Conservation (phyloP, 1,140 invertebrate genomes). For the Cylas formicarius region DNA sequence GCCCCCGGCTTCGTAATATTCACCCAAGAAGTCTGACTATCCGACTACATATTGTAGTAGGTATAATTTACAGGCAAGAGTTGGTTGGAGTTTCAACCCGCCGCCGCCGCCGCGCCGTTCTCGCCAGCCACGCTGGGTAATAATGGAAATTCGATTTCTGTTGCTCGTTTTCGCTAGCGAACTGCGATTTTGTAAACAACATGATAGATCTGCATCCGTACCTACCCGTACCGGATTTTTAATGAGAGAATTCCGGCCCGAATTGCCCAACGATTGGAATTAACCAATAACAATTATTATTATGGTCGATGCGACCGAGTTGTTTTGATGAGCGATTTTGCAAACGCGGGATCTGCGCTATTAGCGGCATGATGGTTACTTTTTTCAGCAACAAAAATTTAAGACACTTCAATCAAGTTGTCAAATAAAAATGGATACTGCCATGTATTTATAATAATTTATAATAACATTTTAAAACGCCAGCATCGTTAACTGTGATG, state of each 20-base stretch:
- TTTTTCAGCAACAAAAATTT: too few relatives aligned
- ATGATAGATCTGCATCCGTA: slow-evolving; percentile 2
- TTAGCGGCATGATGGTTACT: too few relatives aligned
- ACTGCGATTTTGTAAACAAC: slow-evolving; percentile 7
- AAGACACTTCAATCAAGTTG: too few relatives aligned
- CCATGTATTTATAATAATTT: too few relatives aligned
- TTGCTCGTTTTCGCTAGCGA: too few relatives aligned
- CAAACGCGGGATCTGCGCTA: too few relatives aligned
- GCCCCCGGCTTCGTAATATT: slow-evolving; percentile 20
- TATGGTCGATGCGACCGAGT: too few relatives aligned
- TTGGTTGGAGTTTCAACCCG: slow-evolving; percentile 10
- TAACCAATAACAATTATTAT: background rate
- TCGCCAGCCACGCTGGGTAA: too few relatives aligned
- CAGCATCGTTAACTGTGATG: too few relatives aligned
- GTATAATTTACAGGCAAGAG: slow-evolving; percentile 13
- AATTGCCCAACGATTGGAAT: background rate
- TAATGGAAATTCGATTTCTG: slow-evolving; percentile 12
- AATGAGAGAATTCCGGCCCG: background rate
- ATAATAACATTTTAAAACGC: too few relatives aligned
- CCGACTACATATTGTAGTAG: slow-evolving; percentile 11
- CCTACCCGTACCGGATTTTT: background rate
- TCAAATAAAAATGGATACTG: too few relatives aligned
- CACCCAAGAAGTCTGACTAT: slow-evolving; percentile 19
- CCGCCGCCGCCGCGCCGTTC: background rate
- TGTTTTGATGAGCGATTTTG: too few relatives aligned